Conservation (phyloP, 2,113 vertebrate species). For the Kobus ellipsiprymnus region DNA sequence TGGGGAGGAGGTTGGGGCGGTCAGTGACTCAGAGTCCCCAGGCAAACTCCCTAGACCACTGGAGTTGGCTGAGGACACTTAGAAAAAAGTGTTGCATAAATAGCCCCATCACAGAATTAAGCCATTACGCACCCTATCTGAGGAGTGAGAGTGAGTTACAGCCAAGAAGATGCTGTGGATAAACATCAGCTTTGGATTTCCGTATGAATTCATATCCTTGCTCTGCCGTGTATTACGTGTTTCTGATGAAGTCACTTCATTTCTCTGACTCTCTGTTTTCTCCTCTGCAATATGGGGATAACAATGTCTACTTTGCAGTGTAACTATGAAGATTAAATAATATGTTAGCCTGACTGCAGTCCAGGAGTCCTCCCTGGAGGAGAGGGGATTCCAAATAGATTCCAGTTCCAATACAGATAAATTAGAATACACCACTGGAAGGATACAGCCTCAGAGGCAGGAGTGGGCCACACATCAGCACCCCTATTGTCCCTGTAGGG, state of each 20-base stretch:
- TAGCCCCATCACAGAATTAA: background rate
- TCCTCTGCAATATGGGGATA: background rate
- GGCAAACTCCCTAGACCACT: background rate
- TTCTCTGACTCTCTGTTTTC: background rate
- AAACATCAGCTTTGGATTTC: background rate
- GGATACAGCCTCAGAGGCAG: background rate
- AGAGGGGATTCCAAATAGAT: background rate
- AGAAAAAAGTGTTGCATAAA: background rate
- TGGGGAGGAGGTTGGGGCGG: background rate
- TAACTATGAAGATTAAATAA: background rate
- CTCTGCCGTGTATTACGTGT: background rate
- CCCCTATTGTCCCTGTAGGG: background rate
- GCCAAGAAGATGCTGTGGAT: background rate
- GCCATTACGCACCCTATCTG: background rate
- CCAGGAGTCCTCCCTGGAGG: background rate
- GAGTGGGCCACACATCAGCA: fast-evolving
- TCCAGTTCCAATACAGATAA: background rate
- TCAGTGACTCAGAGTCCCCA: background rate
- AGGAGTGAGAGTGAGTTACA: background rate
- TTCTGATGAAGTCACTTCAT: background rate
- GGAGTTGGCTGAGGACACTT: background rate
- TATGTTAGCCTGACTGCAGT: background rate
- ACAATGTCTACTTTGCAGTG: background rate
- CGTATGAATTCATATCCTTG: background rate
- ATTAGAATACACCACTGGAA: background rate